Conservation (phyloP, 2,113 vertebrate genomes). For the Theristicus caerulescens region DNA sequence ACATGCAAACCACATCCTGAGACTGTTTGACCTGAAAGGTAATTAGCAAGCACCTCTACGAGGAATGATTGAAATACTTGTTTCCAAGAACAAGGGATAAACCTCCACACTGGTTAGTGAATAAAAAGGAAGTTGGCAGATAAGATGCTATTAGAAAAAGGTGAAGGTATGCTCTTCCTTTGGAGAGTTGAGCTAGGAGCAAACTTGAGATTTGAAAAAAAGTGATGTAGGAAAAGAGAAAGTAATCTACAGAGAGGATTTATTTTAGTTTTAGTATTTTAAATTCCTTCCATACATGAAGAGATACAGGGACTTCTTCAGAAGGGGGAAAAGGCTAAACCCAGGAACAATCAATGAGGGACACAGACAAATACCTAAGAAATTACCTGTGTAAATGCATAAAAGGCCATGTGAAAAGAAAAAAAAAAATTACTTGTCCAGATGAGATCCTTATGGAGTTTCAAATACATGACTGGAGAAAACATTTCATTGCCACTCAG, state of each 20-base stretch:
- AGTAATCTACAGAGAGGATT: background rate
- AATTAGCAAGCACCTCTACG: background rate
- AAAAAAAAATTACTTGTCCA: background rate
- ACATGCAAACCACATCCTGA: background rate
- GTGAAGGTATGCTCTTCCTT: background rate
- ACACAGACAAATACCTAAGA: background rate
- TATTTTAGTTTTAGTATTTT: background rate
- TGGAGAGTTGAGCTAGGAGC: background rate
- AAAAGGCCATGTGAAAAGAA: background rate
- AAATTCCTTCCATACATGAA: background rate
- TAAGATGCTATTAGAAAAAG: background rate
- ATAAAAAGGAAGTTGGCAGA: background rate
- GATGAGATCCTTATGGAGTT: background rate
- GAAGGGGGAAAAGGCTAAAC: background rate
- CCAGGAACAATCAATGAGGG: background rate
- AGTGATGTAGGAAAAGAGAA: background rate
- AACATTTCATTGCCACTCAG: background rate
- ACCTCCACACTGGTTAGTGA: background rate
- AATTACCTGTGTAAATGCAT: background rate
- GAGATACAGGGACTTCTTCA: background rate
- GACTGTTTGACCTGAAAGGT: background rate
- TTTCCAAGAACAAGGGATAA: background rate
- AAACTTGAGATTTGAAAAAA: background rate
- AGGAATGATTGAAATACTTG: background rate
- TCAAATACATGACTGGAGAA: background rate